Conservation (phyloP, 2,888 invertebrate genomes). For the Harmothoe impar region DNA sequence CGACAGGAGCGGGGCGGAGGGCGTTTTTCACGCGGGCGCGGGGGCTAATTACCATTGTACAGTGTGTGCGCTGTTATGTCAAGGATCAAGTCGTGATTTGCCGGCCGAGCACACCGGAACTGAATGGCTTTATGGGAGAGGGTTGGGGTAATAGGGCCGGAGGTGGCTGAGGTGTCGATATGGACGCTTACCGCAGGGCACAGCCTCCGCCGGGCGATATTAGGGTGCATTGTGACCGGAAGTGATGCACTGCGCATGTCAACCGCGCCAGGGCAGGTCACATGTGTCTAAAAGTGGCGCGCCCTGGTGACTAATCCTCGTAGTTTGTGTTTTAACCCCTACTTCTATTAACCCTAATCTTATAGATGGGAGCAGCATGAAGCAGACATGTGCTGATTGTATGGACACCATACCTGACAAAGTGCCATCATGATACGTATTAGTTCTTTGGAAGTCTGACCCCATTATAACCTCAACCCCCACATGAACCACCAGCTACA, state of each 20-base stretch:
- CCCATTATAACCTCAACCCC: too few species aligned
- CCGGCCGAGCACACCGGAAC: not conserved
- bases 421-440: too few species aligned
- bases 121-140: not conserved
- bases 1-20: not conserved
- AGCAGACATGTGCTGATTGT: too few species aligned
- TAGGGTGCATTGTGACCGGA: not conserved
- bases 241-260: conserved; percentile 14
- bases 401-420: too few species aligned
- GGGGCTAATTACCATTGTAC: conserved; percentile 61
- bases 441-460: too few species aligned
- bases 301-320: not conserved
- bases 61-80: conserved; percentile 54
- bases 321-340: not conserved
- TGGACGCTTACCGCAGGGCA: not conserved
- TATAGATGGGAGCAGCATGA: not conserved
- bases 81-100: conserved; percentile 54
- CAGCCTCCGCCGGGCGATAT: not conserved
- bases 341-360: not conserved
- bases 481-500: too few species aligned
- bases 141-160: not conserved
- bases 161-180: not conserved
- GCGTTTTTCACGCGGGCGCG: conserved; percentile 41
- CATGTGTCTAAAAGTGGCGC: not conserved
- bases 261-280: not conserved